A percentile compares a stretch with the other conserved stretches of the same genome.
These are phyloP conservation scores for Heliconius himera DNA, from an alignment of 1,140 invertebrate genomes.

Conservation along the genomic window DNA sequence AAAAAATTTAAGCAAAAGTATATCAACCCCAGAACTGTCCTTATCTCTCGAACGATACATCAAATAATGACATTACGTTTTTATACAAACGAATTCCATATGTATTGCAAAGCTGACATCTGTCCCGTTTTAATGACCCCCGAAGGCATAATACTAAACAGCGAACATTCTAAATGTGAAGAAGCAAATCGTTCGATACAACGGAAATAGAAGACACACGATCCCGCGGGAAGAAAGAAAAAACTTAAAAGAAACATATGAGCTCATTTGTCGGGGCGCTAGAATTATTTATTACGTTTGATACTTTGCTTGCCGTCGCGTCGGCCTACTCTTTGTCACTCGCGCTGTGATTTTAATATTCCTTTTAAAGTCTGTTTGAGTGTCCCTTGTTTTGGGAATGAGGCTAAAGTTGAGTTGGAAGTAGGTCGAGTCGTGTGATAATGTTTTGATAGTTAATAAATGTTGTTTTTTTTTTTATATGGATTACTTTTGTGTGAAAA, in stretches of 20 bases:
- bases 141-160: constrained; percentile 74
- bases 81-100: constrained; percentile 53
- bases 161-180: constrained; percentile 77
- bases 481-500: neutral
- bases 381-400: constrained; percentile 28
- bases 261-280: constrained; percentile 77
- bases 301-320: constrained; percentile 57
- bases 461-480: neutral
- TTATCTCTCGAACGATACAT: neutral
- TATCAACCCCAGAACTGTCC: neutral
- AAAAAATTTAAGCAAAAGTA: neutral
- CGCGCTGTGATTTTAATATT: constrained; percentile 66
- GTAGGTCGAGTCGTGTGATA: neutral
- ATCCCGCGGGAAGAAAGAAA: constrained; percentile 78
- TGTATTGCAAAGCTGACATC: constrained; percentile 63
- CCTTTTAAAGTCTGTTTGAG: constrained; percentile 50
- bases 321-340: constrained; percentile 66
- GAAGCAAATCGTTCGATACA: constrained; percentile 77
- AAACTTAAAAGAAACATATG: constrained; percentile 80
- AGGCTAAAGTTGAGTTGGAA: constrained; percentile 20
- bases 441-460: constrained; percentile 2
- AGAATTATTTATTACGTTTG: constrained; percentile 79
- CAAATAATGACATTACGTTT: constrained; percentile 17
- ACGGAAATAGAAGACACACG: constrained; percentile 81
- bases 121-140: constrained; percentile 72